Percentiles rank a stretch among this genome's conserved stretches.
Conservation (phyloP, 2,113 vertebrate genomes). For the Ctenomys sociabilis region DNA sequence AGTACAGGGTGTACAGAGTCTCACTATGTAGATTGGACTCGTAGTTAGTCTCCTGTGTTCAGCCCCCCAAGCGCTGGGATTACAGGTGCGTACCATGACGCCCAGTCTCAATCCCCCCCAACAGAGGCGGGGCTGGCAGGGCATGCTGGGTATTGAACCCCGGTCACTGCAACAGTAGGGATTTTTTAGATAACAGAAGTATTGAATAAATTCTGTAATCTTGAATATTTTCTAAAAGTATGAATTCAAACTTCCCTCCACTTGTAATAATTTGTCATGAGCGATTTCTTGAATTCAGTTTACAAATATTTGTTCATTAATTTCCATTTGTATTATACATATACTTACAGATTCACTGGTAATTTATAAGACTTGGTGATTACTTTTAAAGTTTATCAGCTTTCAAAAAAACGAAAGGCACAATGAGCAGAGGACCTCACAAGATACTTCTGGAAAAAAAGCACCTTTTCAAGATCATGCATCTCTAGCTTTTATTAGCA, state of each 20-base stretch:
- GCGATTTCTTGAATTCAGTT: neutral
- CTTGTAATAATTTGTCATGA: neutral
- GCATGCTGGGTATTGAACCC: too few species aligned
- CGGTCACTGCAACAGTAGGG: too few species aligned
- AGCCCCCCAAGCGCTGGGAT: too few species aligned
- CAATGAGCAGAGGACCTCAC: neutral
- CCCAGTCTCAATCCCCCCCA: too few species aligned
- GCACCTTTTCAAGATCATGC: neutral
- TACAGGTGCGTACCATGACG: too few species aligned
- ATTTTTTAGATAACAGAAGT: neutral
- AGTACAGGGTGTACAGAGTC: too few species aligned
- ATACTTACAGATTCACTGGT: neutral
- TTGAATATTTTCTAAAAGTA: neutral
- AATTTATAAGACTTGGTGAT: neutral
- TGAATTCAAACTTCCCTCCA: neutral
- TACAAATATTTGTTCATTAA: neutral
- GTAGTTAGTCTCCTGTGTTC: too few species aligned
- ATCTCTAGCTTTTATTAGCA: neutral
- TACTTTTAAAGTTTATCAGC: slow-evolving; percentile 7
- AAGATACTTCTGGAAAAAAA: neutral
- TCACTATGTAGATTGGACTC: too few species aligned
- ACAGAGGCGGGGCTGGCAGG: too few species aligned
- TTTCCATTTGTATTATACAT: neutral
- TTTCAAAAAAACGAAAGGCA: neutral
- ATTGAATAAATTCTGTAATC: neutral